A percentile compares a stretch with the other conserved stretches of the same genome.
Evolutionary conservation across 2,888 invertebrate species (phyloP).

Genomic region (Sipha maydis): DNA sequence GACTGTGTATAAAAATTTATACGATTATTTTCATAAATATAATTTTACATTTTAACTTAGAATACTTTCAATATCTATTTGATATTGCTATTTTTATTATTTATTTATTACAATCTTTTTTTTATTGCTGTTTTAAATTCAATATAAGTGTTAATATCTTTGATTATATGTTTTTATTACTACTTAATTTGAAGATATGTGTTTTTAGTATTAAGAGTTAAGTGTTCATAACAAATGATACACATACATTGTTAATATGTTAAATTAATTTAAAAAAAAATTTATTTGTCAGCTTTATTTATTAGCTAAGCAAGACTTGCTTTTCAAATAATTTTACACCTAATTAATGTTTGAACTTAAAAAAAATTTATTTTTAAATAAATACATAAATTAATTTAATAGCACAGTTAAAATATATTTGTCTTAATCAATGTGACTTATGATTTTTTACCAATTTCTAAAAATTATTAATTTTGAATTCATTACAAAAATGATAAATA

Average conservation of each 20-base stretch:
- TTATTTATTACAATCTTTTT: slow-evolving; percentile 43
- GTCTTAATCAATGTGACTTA: background rate
- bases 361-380: slow-evolving; percentile 32
- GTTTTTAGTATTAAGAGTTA: slow-evolving; percentile 25
- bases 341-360: slow-evolving; percentile 30
- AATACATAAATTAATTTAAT: slow-evolving; percentile 39
- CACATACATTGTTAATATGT: slow-evolving; percentile 47
- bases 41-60: slow-evolving; percentile 37
- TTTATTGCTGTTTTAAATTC: slow-evolving; percentile 52
- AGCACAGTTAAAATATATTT: slow-evolving; percentile 13
- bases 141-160: slow-evolving; percentile 56
- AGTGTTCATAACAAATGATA: slow-evolving; percentile 14
- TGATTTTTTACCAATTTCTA: background rate
- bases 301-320: slow-evolving; percentile 36
- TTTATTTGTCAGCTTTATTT: slow-evolving; percentile 41
- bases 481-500: no score
- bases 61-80: slow-evolving; percentile 23
- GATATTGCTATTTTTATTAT: slow-evolving; percentile 57
- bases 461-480: background rate
- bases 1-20: slow-evolving; percentile 53
- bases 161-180: slow-evolving; percentile 51
- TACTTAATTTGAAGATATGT: slow-evolving; percentile 45
- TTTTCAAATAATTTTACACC: slow-evolving; percentile 36
- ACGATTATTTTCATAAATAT: slow-evolving; percentile 46
- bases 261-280: slow-evolving; percentile 26